Conservation (phyloP, 2,797 vertebrate species). For the Eidolon dupreanum region DNA sequence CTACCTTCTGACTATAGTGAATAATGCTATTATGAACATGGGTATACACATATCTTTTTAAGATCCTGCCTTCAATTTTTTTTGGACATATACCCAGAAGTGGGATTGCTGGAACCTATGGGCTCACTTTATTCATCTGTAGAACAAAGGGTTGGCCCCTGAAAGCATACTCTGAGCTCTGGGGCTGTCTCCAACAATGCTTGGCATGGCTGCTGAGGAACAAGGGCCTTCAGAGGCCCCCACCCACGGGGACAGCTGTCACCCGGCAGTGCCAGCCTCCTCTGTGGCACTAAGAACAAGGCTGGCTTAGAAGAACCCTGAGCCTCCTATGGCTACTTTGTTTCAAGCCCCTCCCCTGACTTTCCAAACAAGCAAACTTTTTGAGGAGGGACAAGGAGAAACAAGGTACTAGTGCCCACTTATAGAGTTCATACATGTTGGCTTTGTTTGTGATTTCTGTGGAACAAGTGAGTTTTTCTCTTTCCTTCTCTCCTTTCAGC, state of each 20-base stretch:
- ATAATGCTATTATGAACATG: background rate
- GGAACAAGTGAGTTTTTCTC: background rate
- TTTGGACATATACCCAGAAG: background rate
- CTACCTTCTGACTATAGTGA: background rate
- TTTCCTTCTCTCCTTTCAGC: background rate
- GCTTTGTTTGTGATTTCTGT: background rate
- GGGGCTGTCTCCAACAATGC: background rate
- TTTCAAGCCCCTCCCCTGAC: background rate
- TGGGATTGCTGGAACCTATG: background rate
- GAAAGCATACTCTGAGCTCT: fast-evolving
- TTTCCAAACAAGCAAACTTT: background rate
- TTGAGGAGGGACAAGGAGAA: background rate
- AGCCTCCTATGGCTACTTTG: background rate
- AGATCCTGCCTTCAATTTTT: background rate
- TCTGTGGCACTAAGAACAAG: conserved; percentile 5
- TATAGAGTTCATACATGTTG: background rate
- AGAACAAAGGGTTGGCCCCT: background rate
- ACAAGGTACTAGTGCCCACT: background rate
- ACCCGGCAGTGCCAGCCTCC: background rate
- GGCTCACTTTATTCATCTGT: background rate
- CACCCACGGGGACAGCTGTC: background rate
- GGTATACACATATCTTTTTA: background rate
- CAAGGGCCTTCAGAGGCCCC: background rate
- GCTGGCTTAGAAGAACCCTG: background rate
- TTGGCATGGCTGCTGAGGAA: background rate